phyloP scores from a whole-genome alignment of 2,797 vertebrate genomes.

The Neosilurus hyrtlii region DNA sequence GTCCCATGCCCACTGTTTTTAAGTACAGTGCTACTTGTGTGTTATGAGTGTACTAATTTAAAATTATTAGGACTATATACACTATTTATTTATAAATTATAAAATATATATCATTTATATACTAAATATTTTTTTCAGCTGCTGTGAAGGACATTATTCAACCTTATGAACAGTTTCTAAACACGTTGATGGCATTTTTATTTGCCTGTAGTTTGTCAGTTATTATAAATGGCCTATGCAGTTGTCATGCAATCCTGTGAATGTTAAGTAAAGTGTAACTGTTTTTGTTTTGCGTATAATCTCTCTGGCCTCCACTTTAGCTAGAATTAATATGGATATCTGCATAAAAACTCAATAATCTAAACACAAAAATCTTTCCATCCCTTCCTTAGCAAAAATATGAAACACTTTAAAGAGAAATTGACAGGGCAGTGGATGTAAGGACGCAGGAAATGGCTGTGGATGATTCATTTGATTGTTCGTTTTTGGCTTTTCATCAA shows the following conservation, averaged over 20 bases:
- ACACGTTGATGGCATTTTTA: not conserved
- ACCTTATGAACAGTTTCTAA: not conserved
- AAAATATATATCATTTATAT: too few species aligned
- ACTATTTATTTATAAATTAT: too few species aligned
- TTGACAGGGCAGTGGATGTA: not conserved
- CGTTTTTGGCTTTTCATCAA: slow-evolving; percentile 15
- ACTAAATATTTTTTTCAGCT: not conserved
- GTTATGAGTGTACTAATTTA: too few species aligned
- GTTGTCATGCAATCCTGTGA: not conserved
- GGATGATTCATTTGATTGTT: slow-evolving; percentile 1
- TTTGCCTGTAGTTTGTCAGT: not conserved
- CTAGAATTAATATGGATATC: not conserved
- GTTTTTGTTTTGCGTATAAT: not conserved
- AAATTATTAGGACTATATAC: too few species aligned
- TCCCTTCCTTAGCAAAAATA: not conserved
- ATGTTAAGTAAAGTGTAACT: not conserved
- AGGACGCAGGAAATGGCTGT: slow-evolving; percentile 12
- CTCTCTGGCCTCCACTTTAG: not conserved
- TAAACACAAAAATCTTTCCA: not conserved
- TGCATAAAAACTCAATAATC: not conserved
- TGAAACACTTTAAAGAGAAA: not conserved
- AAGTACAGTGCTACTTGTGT: too few species aligned
- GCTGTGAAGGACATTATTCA: not conserved
- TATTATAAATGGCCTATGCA: not conserved
- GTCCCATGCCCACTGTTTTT: too few species aligned